Conservation (phyloP, 2,797 vertebrate species). For the Betta splendens region DNA sequence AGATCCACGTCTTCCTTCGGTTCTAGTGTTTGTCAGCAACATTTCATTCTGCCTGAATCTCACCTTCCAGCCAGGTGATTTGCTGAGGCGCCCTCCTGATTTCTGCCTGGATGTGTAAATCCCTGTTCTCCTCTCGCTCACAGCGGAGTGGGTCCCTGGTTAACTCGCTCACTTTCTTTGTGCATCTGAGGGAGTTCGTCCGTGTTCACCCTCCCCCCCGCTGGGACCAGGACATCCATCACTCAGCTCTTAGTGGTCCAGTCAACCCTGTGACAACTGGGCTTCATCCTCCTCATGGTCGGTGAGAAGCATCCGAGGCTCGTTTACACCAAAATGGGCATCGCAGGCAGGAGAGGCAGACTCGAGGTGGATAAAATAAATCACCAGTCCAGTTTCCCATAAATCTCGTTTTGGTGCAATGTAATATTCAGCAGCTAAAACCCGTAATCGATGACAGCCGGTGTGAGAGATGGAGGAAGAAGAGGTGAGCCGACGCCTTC, state of each 20-base stretch:
- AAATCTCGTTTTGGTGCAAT: conserved; percentile 44
- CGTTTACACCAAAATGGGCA: conserved; percentile 9
- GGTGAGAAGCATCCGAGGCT: conserved; percentile 42
- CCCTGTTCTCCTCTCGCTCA: conserved; percentile 49
- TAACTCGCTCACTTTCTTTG: conserved; percentile 18
- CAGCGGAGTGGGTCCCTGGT: conserved; percentile 31
- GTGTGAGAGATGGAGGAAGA: conserved; percentile 14
- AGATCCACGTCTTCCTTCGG: conserved; percentile 25
- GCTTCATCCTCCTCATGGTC: conserved; percentile 30
- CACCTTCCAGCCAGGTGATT: conserved; percentile 36
- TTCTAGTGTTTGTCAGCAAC: conserved; percentile 4
- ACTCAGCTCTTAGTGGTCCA: conserved; percentile 30
- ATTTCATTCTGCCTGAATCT: not conserved
- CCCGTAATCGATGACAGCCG: conserved; percentile 38
- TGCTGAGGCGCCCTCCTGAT: conserved; percentile 60
- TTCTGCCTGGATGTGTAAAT: conserved; percentile 65
- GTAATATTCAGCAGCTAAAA: conserved; percentile 50
- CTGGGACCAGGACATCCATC: conserved; percentile 40
- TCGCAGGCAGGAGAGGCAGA: not conserved
- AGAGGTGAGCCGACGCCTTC: not conserved
- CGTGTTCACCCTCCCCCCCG: conserved; percentile 36
- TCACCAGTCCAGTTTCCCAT: conserved; percentile 30
- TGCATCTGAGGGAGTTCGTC: conserved; percentile 10
- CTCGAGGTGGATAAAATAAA: conserved; percentile 43
- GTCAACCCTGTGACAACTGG: conserved; percentile 16